A percentile compares a stretch with the other conserved stretches of the same genome.
Evolutionary conservation across 2,888 invertebrate genomes (phyloP).

Genomic region (Micropterix aruncella): DNA sequence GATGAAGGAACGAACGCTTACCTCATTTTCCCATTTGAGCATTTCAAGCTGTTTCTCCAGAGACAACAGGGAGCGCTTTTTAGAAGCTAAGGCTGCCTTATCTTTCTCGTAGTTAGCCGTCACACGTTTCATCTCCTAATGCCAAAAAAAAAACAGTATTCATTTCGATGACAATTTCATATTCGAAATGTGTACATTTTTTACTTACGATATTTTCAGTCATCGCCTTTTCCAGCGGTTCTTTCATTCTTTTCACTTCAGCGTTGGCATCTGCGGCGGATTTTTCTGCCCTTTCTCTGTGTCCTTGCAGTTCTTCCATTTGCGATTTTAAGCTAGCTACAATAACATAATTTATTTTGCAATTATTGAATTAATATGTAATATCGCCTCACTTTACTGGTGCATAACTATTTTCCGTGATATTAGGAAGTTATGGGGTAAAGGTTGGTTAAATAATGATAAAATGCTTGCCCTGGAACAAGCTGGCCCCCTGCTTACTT

Average conservation of each 20-base stretch:
- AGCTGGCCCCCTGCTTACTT: too few species aligned
- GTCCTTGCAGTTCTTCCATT: constrained; percentile 62
- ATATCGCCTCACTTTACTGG: too few species aligned
- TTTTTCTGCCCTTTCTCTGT: constrained; percentile 67
- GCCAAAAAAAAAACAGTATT: too few species aligned
- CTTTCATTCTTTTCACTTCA: constrained; percentile 60
- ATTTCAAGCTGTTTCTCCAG: constrained; percentile 44
- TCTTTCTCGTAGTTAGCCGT: constrained; percentile 79
- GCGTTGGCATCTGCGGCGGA: constrained; percentile 45
- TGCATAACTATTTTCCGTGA: too few species aligned
- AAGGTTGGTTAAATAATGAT: too few species aligned
- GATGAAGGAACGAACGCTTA: too few species aligned
- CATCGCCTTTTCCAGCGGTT: constrained; percentile 58
- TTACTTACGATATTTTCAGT: constrained; percentile 38
- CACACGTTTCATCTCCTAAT: constrained; percentile 54
- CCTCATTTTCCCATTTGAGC: constrained; percentile 49
- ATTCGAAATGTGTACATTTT: too few species aligned
- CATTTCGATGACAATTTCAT: too few species aligned
- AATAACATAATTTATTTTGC: too few species aligned
- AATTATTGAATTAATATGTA: too few species aligned
- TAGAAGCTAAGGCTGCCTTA: constrained; percentile 52
- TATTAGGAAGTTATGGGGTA: too few species aligned
- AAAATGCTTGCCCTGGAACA: too few species aligned
- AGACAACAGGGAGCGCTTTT: constrained; percentile 36
- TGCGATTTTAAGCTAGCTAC: constrained; percentile 53